Percentiles rank a stretch among this genome's conserved stretches.
These are phyloP conservation scores for Cyanistes caeruleus DNA, from an alignment of 2,113 vertebrate species.

Conservation along the genomic window DNA sequence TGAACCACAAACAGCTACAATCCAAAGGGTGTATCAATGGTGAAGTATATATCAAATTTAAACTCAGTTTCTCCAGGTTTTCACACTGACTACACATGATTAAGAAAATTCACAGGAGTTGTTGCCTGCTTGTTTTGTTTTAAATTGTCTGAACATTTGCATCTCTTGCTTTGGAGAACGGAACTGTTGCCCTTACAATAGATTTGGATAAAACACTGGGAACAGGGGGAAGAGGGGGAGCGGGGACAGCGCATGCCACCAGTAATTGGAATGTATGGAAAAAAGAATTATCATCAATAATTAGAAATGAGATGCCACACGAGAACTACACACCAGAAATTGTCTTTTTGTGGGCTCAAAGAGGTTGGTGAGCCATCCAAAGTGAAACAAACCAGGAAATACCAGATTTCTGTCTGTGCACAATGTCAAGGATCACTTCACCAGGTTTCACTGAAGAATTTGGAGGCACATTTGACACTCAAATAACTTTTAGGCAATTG, in stretches of 20 bases:
- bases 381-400: background rate
- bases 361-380: background rate
- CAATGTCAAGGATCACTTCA: background rate
- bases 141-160: background rate
- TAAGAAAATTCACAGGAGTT: background rate
- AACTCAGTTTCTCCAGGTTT: background rate
- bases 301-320: background rate
- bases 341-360: background rate
- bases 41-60: background rate
- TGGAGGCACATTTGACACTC: background rate
- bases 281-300: background rate
- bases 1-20: background rate
- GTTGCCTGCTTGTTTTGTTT: background rate
- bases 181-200: background rate
- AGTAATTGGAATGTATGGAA: background rate
- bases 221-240: fast-evolving
- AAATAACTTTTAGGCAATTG: background rate
- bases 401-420: background rate
- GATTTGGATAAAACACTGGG: background rate
- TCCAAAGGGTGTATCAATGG: background rate
- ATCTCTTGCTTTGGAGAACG: background rate
- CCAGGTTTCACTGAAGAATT: background rate
- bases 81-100: background rate
- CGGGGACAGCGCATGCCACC: fast-evolving
- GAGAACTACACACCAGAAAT: background rate